phyloP scores from a whole-genome alignment of 2,888 invertebrate genomes.

The Rhyacophila evoluta region DNA sequence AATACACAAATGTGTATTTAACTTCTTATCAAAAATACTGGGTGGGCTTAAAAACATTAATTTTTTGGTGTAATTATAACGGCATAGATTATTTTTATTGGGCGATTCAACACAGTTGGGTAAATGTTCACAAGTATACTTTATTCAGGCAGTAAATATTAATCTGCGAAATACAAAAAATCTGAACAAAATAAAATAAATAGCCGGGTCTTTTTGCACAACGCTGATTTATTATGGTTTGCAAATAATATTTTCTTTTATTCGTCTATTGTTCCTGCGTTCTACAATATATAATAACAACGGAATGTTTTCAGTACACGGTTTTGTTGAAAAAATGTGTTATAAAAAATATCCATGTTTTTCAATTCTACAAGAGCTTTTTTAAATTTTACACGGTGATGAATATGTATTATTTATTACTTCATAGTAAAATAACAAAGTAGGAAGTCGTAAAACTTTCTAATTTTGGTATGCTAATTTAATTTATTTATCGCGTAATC shows the following conservation, averaged over 20 bases:
- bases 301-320: neutral
- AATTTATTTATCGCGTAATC: no score
- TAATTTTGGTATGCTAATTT: no score
- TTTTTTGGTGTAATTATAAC: no score
- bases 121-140: neutral
- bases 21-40: no score
- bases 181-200: slow-evolving; percentile 22
- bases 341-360: neutral
- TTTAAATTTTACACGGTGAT: neutral
- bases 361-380: slow-evolving; percentile 16
- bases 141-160: neutral
- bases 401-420: neutral
- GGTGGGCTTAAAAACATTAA: no score
- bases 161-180: neutral
- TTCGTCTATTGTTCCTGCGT: slow-evolving; percentile 7
- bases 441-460: no score
- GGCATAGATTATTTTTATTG: neutral
- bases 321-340: slow-evolving; percentile 6
- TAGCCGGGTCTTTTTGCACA: slow-evolving; percentile 2
- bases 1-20: no score
- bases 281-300: neutral
- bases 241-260: slow-evolving; percentile 12
- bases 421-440: no score
- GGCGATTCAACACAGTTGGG: neutral
- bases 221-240: slow-evolving; percentile 6